Percentiles rank a stretch among this genome's conserved stretches.
Conservation (phyloP, 2,888 invertebrate genomes). For the Spatulosminthurus flaviceps region DNA sequence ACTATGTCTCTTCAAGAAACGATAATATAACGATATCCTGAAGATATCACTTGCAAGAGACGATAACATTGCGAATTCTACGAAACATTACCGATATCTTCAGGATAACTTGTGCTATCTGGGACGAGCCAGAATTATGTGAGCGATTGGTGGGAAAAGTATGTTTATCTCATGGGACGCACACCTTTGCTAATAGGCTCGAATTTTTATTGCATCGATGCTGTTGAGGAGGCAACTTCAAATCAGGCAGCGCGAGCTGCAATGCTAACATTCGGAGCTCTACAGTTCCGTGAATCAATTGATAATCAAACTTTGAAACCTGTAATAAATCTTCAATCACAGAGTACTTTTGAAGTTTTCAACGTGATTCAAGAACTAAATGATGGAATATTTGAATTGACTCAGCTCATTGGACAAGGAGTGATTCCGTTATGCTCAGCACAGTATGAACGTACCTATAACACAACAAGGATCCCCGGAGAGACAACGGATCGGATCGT, state of each 20-base stretch:
- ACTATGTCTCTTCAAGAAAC: no score
- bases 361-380: background rate
- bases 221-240: slow-evolving; percentile 79
- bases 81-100: background rate
- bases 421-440: slow-evolving; percentile 95
- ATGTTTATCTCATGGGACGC: slow-evolving; percentile 92
- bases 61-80: background rate
- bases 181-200: slow-evolving; percentile 98
- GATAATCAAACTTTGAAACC: slow-evolving; percentile 96
- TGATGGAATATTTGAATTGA: slow-evolving; percentile 40
- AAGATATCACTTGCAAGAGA: background rate
- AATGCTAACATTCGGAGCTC: slow-evolving; percentile 82
- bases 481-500: slow-evolving; percentile 89
- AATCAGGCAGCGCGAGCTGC: slow-evolving; percentile 91
- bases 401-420: slow-evolving; percentile 86
- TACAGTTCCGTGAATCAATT: slow-evolving; percentile 86
- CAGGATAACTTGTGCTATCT: background rate
- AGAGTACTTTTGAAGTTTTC: background rate
- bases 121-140: slow-evolving; percentile 91
- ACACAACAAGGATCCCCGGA: slow-evolving; percentile 94
- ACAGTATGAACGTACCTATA: slow-evolving; percentile 97
- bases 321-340: slow-evolving; percentile 69
- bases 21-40: no score
- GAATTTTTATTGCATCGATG: slow-evolving; percentile 97
- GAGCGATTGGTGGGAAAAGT: slow-evolving; percentile 99